phyloP scores from a whole-genome alignment of 1,140 invertebrate species.

The Anoplolepis gracilipes region DNA sequence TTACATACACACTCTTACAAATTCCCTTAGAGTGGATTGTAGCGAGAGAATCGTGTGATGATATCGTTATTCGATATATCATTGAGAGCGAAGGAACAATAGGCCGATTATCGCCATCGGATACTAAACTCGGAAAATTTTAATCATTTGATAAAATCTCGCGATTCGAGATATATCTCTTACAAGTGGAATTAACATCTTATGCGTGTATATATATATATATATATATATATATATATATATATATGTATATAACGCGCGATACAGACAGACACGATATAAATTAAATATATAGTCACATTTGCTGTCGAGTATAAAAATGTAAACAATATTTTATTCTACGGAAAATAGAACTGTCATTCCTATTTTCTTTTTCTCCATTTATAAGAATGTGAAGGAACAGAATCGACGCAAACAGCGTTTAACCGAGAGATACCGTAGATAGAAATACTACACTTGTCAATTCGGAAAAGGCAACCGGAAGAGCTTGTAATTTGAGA shows the following conservation, averaged over 20 bases:
- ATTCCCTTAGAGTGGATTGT: not conserved
- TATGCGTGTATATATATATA: not conserved
- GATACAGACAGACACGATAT: not conserved
- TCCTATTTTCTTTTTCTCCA: not conserved
- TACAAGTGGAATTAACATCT: not conserved
- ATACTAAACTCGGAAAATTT: not conserved
- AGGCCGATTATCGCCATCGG: conserved; percentile 16
- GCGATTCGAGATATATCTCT: not conserved
- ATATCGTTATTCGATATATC: conserved; percentile 17
- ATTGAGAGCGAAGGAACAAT: not conserved
- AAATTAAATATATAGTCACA: not conserved
- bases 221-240: too few species aligned
- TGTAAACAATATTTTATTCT: not conserved
- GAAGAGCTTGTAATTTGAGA: conserved; percentile 24
- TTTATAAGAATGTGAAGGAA: not conserved
- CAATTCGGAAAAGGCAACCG: not conserved
- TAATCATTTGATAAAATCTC: conserved; percentile 10
- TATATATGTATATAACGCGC: not conserved
- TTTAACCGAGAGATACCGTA: conserved; percentile 13
- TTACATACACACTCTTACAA: not conserved
- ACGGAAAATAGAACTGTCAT: not conserved
- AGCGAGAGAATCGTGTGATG: not conserved
- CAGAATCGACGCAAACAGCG: not conserved
- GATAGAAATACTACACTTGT: conserved; percentile 3
- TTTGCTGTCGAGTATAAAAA: not conserved